Percentiles rank a stretch among this genome's conserved stretches.
phyloP scores from a whole-genome alignment of 1,140 invertebrate genomes.

The Homarus americanus region DNA sequence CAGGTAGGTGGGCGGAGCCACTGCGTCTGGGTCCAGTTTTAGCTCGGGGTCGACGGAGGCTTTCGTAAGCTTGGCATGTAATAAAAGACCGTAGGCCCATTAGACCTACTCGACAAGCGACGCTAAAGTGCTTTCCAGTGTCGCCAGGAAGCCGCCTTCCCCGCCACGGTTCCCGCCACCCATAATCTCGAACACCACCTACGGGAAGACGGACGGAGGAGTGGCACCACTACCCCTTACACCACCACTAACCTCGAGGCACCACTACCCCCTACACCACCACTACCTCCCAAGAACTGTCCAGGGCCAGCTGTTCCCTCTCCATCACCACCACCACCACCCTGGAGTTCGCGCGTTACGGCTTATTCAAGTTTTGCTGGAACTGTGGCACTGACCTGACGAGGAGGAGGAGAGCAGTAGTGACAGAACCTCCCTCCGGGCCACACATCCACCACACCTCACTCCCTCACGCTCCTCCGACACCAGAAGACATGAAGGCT shows the following conservation, averaged over 20 bases:
- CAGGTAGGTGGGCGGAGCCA: slow-evolving; percentile 51
- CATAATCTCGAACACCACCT: background rate
- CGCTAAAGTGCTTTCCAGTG: slow-evolving; percentile 59
- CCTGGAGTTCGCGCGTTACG: slow-evolving; percentile 66
- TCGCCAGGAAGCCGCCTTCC: slow-evolving; percentile 17
- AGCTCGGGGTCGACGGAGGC: background rate
- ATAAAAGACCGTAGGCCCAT: slow-evolving; percentile 39
- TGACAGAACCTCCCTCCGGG: background rate
- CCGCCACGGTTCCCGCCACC: background rate
- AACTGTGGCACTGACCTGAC: slow-evolving; percentile 61
- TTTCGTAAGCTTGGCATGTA: slow-evolving; percentile 47
- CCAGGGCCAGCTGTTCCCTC: background rate
- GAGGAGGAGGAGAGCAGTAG: background rate
- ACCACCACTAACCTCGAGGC: background rate
- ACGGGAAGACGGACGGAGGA: background rate
- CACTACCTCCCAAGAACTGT: background rate
- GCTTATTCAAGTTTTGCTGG: slow-evolving; percentile 65
- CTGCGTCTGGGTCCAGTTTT: slow-evolving; percentile 37
- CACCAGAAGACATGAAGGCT: slow-evolving; percentile 46
- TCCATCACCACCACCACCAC: background rate
- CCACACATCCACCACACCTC: background rate
- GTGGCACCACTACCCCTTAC: background rate
- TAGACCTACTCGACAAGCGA: slow-evolving; percentile 11
- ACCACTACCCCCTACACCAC: background rate
- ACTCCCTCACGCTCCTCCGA: background rate